Percentiles rank a stretch among this genome's conserved stretches.
Evolutionary conservation across 2,113 vertebrate species (phyloP).

Genomic region (Antidorcas marsupialis): DNA sequence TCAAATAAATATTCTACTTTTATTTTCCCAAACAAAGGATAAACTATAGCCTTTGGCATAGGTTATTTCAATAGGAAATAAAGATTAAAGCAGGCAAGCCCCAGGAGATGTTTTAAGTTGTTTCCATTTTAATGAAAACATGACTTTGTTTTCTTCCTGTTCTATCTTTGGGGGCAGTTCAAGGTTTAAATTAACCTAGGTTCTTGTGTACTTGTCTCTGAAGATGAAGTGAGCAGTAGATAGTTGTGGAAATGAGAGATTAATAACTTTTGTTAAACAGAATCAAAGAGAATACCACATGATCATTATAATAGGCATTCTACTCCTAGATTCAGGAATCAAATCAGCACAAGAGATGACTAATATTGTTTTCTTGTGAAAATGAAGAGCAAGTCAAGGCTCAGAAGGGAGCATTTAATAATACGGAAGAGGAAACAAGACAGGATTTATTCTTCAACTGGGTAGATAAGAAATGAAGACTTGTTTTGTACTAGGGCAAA

Average conservation of each 20-base stretch:
- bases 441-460: not conserved
- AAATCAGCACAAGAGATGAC: not conserved
- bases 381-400: not conserved
- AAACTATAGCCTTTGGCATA: not conserved
- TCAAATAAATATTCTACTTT: not conserved
- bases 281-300: not conserved
- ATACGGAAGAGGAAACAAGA: not conserved
- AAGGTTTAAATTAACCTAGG: not conserved
- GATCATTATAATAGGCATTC: not conserved
- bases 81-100: not conserved
- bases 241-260: not conserved
- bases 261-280: not conserved
- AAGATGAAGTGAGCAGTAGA: not conserved
- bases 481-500: not conserved
- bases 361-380: not conserved
- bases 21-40: not conserved
- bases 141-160: not conserved
- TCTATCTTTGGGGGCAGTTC: not conserved
- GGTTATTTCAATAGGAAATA: conserved; percentile 23
- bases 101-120: not conserved
- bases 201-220: not conserved
- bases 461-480: not conserved
- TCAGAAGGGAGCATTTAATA: not conserved
- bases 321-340: not conserved
- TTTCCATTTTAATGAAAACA: conserved; percentile 21